Evolutionary conservation across 1,140 invertebrate species (phyloP), one percentile per base, ranked within the genome.

Genomic region (Drosophila persimilis): DNA sequence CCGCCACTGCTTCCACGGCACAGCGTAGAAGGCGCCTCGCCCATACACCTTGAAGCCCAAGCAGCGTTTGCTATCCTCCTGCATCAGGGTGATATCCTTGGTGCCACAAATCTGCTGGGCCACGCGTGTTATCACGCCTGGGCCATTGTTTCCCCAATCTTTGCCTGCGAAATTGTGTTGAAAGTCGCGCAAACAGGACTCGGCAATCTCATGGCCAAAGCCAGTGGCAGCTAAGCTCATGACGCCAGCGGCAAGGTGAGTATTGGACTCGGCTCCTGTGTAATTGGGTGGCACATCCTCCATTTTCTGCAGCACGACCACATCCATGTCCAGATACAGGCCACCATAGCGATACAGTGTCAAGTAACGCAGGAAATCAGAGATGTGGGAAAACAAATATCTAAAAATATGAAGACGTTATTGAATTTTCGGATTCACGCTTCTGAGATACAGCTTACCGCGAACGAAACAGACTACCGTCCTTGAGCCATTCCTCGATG

Each of bases 341-440:
- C 96, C 96, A 29, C 95, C 95, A 61, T 93, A 96, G 80, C 96
- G 96, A 93, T 94, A 96, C 0, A 97, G 89, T 0, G 95, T 94
- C 9, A 96, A 76, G 69, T 94, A 96, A 63, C 95, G 92, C 29
- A 96, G 78, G 15, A 95, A 92, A 79, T 96, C 95, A 15, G 93
- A 94, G 67, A 95, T 93, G 91, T 96, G 93, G 72, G 94, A 93
- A 61, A 92, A 77, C 2, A 90, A 58, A 58, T 81, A 90, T 4
- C 89, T 90, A 29, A 13, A 53, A 66, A n/a, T 0, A 29, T 41
- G 1, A 31, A 58, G 6, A 11, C 9, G 15, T 17, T 20, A 4
- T 4, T 46, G n/a, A 11, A 24, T 8, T n/a, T 35, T 53, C 4
- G 15, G 41, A 2, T n/a, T 0, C 24, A 4, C 24, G 5, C 5